Evolutionary conservation across 2,113 vertebrate species (phyloP).

Genomic region (Microcebus tavaratra): DNA sequence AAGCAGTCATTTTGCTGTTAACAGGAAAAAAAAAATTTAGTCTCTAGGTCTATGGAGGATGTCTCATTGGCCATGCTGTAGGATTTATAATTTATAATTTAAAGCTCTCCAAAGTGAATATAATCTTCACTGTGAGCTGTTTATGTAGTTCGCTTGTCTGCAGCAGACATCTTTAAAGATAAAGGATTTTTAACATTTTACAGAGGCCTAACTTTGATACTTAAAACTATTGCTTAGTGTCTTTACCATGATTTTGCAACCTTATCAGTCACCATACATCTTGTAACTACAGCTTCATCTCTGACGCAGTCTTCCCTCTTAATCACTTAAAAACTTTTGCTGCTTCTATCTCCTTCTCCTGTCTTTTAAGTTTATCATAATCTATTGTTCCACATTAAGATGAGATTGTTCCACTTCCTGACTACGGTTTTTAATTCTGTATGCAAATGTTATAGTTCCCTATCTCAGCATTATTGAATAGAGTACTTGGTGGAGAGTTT

Average conservation of each 20-base stretch:
- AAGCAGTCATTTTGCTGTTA: background rate
- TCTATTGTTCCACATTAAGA: background rate
- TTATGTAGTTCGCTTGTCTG: background rate
- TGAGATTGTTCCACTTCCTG: background rate
- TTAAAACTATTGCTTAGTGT: background rate
- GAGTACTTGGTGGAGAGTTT: background rate
- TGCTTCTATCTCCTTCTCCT: background rate
- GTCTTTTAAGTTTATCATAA: background rate
- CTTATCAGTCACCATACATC: background rate
- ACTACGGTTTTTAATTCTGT: background rate
- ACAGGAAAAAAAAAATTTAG: background rate
- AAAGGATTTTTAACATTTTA: background rate
- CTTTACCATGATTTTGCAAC: too few species aligned
- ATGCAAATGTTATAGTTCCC: background rate
- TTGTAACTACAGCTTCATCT: background rate
- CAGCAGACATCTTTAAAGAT: background rate
- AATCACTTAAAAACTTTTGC: background rate
- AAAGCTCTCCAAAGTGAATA: background rate
- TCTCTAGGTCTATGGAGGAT: background rate
- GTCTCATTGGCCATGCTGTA: background rate
- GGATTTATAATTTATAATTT: background rate
- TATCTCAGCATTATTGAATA: background rate
- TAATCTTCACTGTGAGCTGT: background rate
- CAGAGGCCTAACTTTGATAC: background rate
- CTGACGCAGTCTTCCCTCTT: background rate